Base-by-base conservation (phyloP, 2,113 vertebrate species). In the Pachycephala philippinensis region DNA sequence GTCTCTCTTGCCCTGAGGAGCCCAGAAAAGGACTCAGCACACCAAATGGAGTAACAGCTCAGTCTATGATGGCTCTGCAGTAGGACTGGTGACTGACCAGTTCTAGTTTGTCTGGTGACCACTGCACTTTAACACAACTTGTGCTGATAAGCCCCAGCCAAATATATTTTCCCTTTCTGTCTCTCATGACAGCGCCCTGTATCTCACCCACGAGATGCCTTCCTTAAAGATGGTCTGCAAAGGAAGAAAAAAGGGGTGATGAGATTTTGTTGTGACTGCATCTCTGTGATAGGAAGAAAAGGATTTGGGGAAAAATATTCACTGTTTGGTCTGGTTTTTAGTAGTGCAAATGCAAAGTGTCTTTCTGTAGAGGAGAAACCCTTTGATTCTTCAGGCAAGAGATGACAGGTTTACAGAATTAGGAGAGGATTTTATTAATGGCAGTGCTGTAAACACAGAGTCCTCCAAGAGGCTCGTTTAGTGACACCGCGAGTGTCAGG, bases 371-470 rank as follows among this genome's bases (percentile, higher is more conserved):
- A 95, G 49, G 80, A 91, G 61, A 87, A 95, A 89, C 18, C 18
- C 87, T 96, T 96, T 95, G 94, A 96, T 96, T 96, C 70, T 87
- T 93, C 87, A 90, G 54, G 87, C 2, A 0, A 77, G 84, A 90
- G 70, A 69, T 94, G 91, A 78, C 89, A 85, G 75, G 66, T 97
- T 95, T 87, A 94, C 81, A 89, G 93, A 96, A 93, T 94, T 89
- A 77, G 89, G 82, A 89, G 90, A 83, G 39, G 26, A 35, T 82
- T 97, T 93, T 87, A 91, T 93, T 95, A 96, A 83, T 42, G 8
- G 54, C 89, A 93, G 30, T 77, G 82, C 91, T 94, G 91, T 93
- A 93, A 97, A 95, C 84, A 91, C 74, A 15, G 10, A 89, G 89
- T 93, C 82, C 70, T 93, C 66, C 87, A 83, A 69, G 84, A 91